phyloP scores from a whole-genome alignment of 2,888 invertebrate genomes.

The Gerris lacustris region DNA sequence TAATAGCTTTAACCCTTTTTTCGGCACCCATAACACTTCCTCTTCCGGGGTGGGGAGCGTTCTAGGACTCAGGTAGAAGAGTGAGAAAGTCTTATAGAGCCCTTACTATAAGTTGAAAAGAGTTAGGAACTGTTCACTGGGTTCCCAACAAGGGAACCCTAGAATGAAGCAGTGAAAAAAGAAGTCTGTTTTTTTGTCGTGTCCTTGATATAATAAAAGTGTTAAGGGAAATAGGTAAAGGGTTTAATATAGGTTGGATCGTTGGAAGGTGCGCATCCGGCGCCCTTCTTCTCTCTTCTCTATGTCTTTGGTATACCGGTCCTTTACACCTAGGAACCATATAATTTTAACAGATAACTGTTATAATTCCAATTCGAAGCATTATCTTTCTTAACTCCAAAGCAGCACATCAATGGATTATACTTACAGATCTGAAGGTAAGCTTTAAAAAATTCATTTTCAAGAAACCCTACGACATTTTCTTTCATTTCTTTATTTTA shows the following conservation, averaged over 20 bases:
- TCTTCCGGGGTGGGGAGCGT: background rate
- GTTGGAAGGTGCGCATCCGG: constrained; percentile 1
- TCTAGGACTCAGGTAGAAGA: background rate
- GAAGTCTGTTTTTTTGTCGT: background rate
- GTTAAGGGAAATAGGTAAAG: constrained; percentile 3
- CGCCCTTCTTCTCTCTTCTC: background rate
- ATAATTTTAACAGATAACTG: too few species aligned
- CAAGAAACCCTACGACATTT: too few species aligned
- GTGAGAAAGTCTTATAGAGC: background rate
- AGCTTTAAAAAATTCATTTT: too few species aligned
- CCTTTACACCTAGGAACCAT: too few species aligned
- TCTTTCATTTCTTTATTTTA: too few species aligned
- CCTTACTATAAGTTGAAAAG: background rate
- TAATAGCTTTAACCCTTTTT: background rate
- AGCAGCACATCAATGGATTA: too few species aligned
- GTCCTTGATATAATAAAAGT: constrained; percentile 2
- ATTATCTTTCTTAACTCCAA: too few species aligned
- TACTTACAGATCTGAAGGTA: too few species aligned
- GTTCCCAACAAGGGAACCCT: background rate
- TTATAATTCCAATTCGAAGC: too few species aligned
- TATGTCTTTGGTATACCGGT: too few species aligned
- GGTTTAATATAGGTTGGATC: background rate
- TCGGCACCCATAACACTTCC: constrained; percentile 1
- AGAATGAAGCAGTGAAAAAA: background rate
- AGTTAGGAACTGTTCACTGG: background rate